Percentiles rank a stretch among this genome's conserved stretches.
phyloP scores from a whole-genome alignment of 1,140 invertebrate species.

The Panagrolaimus sp. region DNA sequence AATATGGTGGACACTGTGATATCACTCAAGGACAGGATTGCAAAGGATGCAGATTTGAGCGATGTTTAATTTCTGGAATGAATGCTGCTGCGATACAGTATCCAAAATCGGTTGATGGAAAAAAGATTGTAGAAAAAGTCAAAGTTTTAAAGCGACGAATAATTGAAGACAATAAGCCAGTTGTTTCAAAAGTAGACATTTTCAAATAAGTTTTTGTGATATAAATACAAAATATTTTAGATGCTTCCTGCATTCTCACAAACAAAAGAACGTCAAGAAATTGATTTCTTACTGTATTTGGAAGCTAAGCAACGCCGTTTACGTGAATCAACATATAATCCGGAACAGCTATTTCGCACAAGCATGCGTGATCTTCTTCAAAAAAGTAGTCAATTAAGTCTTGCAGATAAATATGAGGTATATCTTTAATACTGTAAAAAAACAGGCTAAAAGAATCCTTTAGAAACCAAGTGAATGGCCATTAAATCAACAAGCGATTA shows the following conservation, averaged over 20 bases:
- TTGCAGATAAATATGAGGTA: conserved; percentile 11
- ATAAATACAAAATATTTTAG: background rate
- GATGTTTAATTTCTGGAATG: conserved; percentile 8
- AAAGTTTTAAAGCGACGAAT: background rate
- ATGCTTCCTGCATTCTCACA: conserved; percentile 3
- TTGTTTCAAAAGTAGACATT: background rate
- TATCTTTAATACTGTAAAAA: background rate
- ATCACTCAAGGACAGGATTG: background rate
- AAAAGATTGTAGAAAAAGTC: background rate
- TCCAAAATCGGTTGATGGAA: background rate
- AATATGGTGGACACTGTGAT: conserved; percentile 2
- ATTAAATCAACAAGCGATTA: conserved; percentile 3
- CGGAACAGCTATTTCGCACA: background rate
- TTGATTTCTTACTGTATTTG: conserved; percentile 1
- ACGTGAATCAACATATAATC: background rate
- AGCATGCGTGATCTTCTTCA: background rate
- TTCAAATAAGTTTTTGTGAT: background rate
- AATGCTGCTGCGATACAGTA: conserved; percentile 5
- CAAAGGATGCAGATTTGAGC: background rate
- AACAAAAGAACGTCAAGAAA: background rate
- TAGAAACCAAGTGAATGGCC: conserved; percentile 2
- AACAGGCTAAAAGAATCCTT: background rate
- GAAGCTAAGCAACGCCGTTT: conserved; percentile 4
- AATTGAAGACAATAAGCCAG: conserved; percentile 9
- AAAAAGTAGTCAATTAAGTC: background rate